Conservation (phyloP, 2,888 invertebrate genomes). For the Apantesis nais region DNA sequence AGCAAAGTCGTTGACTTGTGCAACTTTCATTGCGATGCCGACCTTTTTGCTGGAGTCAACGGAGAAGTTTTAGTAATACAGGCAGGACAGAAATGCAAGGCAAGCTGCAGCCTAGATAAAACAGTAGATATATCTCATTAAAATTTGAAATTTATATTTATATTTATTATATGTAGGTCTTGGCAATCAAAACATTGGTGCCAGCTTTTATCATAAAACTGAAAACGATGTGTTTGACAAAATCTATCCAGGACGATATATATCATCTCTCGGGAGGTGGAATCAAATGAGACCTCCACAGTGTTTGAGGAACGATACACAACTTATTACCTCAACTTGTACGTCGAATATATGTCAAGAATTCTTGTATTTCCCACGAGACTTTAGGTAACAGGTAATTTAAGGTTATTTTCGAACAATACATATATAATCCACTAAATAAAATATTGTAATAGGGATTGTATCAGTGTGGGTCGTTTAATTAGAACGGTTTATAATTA, state of each 20-base stretch:
- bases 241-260: background rate
- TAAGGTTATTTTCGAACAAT: background rate
- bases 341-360: background rate
- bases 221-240: background rate
- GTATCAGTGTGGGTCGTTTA: no score
- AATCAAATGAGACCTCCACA: background rate
- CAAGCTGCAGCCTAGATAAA: no score
- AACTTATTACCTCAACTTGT: background rate
- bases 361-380: background rate
- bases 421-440: background rate
- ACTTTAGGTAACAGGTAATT: background rate
- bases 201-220: background rate
- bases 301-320: background rate
- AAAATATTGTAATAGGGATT: no score
- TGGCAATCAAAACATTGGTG: no score
- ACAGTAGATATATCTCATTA: no score
- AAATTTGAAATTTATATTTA: no score
- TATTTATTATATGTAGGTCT: no score
- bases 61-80: background rate
- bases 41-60: background rate
- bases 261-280: background rate
- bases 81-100: background rate
- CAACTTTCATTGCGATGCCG: background rate
- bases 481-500: background rate
- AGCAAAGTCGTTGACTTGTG: conserved; percentile 1